Evolutionary conservation across 1,140 invertebrate genomes (phyloP).

Genomic region (Brachystomella parvula): DNA sequence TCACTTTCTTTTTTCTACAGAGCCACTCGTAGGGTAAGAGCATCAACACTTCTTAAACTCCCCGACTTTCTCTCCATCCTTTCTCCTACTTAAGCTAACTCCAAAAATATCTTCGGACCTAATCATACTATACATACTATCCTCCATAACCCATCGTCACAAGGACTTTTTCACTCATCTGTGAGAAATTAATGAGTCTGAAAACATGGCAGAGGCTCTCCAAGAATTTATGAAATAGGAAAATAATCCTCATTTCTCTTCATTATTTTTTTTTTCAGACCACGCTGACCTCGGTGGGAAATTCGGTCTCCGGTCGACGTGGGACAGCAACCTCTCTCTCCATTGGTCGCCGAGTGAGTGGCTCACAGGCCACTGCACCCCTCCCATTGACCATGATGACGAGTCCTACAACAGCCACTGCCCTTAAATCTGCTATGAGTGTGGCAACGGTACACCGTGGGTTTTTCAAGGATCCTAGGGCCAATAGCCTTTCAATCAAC

Average conservation of each 20-base stretch:
- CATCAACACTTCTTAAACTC: neutral
- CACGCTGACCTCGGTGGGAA: conserved; percentile 3
- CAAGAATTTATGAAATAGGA: neutral
- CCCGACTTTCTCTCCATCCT: neutral
- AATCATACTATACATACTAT: too few relatives aligned
- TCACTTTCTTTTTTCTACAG: conserved; percentile 24
- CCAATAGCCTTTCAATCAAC: neutral
- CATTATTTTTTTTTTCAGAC: neutral
- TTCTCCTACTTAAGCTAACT: neutral
- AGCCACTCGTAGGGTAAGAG: neutral
- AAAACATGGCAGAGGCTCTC: neutral
- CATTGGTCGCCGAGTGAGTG: neutral
- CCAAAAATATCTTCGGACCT: neutral
- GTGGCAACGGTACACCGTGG: neutral
- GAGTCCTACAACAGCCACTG: neutral
- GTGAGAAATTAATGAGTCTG: conserved; percentile 9
- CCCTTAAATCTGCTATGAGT: neutral
- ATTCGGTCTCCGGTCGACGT: neutral
- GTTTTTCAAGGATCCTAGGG: neutral
- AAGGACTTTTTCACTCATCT: neutral
- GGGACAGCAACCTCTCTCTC: neutral
- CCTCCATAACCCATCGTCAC: too few relatives aligned
- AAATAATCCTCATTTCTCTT: neutral
- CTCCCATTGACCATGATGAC: neutral
- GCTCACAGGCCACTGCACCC: neutral